These are phyloP conservation scores for Tichodroma muraria DNA, from an alignment of 2,113 vertebrate species.

Conservation along the genomic window DNA sequence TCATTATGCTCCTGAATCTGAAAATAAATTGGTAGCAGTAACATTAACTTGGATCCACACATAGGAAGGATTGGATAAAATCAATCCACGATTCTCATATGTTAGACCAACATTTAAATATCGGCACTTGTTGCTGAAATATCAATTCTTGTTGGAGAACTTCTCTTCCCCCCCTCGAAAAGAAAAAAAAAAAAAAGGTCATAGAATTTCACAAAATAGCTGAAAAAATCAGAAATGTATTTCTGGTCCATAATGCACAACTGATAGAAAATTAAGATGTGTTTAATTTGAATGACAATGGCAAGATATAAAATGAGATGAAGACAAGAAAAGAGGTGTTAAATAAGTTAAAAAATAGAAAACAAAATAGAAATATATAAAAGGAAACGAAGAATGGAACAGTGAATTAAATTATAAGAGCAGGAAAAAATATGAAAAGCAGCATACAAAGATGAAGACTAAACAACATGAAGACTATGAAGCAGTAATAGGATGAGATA, in stretches of 20 bases:
- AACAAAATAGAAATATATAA: background rate
- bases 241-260: background rate
- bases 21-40: background rate
- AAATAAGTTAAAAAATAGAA: background rate
- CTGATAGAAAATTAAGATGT: background rate
- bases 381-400: background rate
- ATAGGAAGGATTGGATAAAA: background rate
- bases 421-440: background rate
- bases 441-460: background rate
- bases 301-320: background rate
- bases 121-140: background rate
- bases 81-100: background rate
- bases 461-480: background rate
- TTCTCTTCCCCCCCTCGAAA: too few relatives aligned
- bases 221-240: background rate
- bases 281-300: background rate
- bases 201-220: background rate
- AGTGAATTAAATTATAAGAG: background rate
- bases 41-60: background rate
- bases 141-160: background rate
- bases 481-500: background rate
- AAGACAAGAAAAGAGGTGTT: background rate
- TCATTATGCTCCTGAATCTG: background rate
- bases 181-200: background rate
- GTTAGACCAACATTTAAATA: background rate